Conservation (phyloP, 2,113 vertebrate species). For the Erythrolamprus reginae region DNA sequence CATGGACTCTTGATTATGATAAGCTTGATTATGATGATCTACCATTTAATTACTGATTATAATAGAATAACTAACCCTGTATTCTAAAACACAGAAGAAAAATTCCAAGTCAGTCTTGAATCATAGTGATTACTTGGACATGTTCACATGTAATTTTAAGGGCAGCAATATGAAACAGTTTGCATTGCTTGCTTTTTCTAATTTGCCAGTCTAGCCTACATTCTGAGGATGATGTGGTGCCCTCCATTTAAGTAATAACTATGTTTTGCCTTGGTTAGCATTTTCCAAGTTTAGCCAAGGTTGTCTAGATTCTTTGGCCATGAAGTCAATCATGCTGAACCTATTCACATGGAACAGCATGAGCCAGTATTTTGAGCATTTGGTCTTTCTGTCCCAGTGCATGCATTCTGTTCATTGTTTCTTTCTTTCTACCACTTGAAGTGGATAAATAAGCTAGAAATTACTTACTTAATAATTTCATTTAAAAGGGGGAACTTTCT, state of each 20-base stretch:
- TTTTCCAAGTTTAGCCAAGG: not conserved
- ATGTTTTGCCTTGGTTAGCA: not conserved
- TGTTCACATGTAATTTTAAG: not conserved
- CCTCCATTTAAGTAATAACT: not conserved
- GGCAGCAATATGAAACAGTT: not conserved
- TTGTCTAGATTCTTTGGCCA: not conserved
- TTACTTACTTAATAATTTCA: not conserved
- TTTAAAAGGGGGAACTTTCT: not conserved
- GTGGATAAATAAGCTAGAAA: not conserved
- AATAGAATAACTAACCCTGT: not conserved
- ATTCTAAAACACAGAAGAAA: not conserved
- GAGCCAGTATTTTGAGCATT: not conserved
- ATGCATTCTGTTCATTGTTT: not conserved
- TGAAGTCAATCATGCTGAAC: not conserved
- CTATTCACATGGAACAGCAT: not conserved
- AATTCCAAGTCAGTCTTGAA: not conserved
- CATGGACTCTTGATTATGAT: too few species aligned
- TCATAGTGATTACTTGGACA: not conserved
- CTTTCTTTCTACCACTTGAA: not conserved
- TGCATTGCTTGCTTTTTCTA: not conserved
- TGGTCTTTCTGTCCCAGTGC: not conserved
- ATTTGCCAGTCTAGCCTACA: not conserved
- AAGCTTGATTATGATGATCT: not conserved
- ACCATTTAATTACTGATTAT: not conserved
- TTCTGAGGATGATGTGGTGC: not conserved